Base-by-base conservation (phyloP, 2,888 invertebrate genomes). In the Xanthia togata region DNA sequence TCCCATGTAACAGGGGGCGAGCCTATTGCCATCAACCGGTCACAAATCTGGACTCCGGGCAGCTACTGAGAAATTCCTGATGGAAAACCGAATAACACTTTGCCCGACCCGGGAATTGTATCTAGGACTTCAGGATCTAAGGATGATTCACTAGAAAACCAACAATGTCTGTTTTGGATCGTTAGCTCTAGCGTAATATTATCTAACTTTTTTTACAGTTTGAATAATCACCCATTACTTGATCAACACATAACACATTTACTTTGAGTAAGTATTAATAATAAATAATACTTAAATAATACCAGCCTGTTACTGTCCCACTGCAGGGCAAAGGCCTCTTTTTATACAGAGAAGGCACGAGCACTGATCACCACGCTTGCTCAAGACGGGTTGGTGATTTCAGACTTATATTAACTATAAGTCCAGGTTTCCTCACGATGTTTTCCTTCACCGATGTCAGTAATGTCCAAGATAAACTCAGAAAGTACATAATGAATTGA, bases 161-260 rank as follows among this genome's bases (percentile, higher is more conserved):
- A 53, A n/a, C 53, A n/a, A 23, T n/a, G 9, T 53, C 53, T 53
- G 53, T 53, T 53, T 53, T 53, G 11, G 23, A n/a, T 53, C n/a
- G n/a, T n/a, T n/a, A 23, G n/a, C n/a, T n/a, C n/a, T n/a, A n/a
- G 23, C 0, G n/a, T 53, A 53, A 11, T 53, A n/a, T 53, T 53
- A n/a, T 53, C 53, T 53, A 53, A 20, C 9, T 60, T 60, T 35
- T 60, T 17, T 2, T 4, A 35, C 1, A 4, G 0, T 12, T 5
- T 63, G 38, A 38, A 20, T 9, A 50, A 23, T 26, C 14, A 26
- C 26, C 38, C 20, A 20, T 47, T 14, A 14, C 23, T 67, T 72
- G 23, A 74, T 38, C 35, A 65, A 63, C 12, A 64, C 41, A 23
- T 59, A 63, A 67, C n/a, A 65, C 47, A 69, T 69, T 47, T 2